A percentile compares a stretch with the other conserved stretches of the same genome.
phyloP scores from a whole-genome alignment of 1,140 invertebrate genomes.

The Neodiprion lecontei region DNA sequence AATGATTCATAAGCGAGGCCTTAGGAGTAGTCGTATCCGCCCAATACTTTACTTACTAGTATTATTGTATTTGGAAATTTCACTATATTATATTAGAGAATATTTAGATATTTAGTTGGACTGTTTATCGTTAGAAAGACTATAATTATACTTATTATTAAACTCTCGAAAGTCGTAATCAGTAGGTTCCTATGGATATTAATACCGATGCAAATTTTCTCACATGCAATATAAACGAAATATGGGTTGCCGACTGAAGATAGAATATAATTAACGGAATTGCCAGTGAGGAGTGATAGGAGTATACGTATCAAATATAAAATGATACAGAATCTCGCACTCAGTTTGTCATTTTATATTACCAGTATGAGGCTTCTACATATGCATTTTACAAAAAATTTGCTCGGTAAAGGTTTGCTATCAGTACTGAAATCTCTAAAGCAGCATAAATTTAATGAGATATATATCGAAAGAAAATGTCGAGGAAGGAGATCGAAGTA shows the following conservation, averaged over 20 bases:
- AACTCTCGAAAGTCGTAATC: slow-evolving; percentile 27
- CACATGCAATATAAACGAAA: no score
- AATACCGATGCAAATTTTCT: background rate
- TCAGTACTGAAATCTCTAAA: background rate
- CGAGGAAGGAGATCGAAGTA: slow-evolving; percentile 14
- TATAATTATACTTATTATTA: slow-evolving; percentile 33
- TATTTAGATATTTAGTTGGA: slow-evolving; percentile 52
- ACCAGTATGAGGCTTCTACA: background rate
- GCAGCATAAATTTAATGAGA: background rate
- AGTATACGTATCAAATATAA: no score
- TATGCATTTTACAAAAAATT: background rate
- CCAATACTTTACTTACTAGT: slow-evolving; percentile 49
- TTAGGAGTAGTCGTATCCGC: slow-evolving; percentile 63
- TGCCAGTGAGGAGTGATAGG: no score
- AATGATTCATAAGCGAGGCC: slow-evolving; percentile 60
- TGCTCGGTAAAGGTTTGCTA: background rate
- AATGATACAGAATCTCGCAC: no score
- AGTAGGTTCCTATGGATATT: slow-evolving; percentile 29
- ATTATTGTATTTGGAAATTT: slow-evolving; percentile 44
- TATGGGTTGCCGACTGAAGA: no score
- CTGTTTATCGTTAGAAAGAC: slow-evolving; percentile 42
- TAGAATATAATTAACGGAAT: no score
- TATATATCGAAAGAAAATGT: background rate
- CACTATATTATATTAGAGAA: slow-evolving; percentile 42
- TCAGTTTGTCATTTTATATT: background rate